A percentile compares a stretch with the other conserved stretches of the same genome.
phyloP scores from a whole-genome alignment of 2,888 invertebrate species.

The Volucella bombylans region DNA sequence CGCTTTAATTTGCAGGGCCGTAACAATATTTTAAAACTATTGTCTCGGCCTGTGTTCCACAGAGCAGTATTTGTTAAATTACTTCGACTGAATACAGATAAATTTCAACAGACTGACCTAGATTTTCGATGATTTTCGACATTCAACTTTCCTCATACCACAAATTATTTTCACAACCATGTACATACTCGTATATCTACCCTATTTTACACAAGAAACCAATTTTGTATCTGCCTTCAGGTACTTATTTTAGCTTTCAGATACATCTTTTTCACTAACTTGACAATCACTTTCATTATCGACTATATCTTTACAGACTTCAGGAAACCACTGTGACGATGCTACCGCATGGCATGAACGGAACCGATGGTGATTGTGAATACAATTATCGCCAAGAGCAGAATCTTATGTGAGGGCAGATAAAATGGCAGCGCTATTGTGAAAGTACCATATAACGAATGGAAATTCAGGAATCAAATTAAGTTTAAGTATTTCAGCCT shows the following conservation, averaged over 20 bases:
- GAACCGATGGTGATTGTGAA: constrained; percentile 66
- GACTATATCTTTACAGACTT: constrained; percentile 54
- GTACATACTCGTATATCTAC: no score
- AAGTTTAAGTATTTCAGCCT: constrained; percentile 14
- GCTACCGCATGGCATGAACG: constrained; percentile 77
- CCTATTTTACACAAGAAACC: no score
- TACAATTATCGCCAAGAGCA: constrained; percentile 54
- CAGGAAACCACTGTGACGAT: constrained; percentile 80
- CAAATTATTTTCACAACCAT: no score
- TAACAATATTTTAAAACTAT: no score
- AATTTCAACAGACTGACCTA: no score
- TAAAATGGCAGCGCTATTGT: not conserved
- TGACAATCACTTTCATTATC: not conserved
- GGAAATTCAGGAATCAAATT: not conserved
- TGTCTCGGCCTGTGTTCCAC: no score
- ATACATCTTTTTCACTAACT: not conserved
- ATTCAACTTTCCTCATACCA: no score
- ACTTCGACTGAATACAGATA: no score
- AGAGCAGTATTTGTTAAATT: no score
- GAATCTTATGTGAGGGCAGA: constrained; percentile 52
- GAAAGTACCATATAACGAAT: constrained; percentile 28
- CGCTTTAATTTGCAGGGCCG: no score
- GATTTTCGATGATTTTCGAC: no score
- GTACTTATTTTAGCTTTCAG: not conserved
- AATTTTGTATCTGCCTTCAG: no score